A percentile compares a stretch with the other conserved stretches of the same genome.
Evolutionary conservation across 2,797 vertebrate species (phyloP).

Genomic region (Gallirallus australis): DNA sequence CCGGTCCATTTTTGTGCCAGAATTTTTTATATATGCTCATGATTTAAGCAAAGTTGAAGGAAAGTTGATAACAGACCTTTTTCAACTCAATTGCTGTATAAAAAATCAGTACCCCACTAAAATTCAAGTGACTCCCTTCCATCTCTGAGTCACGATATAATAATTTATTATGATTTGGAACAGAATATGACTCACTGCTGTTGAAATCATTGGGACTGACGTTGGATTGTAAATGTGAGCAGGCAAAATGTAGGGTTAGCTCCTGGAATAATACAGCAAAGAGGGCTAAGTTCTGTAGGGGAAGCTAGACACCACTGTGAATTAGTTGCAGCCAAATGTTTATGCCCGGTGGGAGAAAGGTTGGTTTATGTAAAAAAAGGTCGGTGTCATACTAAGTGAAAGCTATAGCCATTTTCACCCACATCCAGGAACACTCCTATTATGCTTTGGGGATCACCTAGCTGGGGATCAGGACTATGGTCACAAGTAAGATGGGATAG

Average conservation of each 20-base stretch:
- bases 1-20: background rate
- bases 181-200: constrained; percentile 47
- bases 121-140: constrained; percentile 14
- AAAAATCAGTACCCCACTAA: constrained; percentile 35
- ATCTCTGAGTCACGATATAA: constrained; percentile 51
- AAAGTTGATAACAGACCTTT: background rate
- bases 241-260: background rate
- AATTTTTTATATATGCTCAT: background rate
- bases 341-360: background rate
- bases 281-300: background rate
- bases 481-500: background rate
- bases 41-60: background rate
- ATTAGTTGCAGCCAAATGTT: background rate
- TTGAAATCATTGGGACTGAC: background rate
- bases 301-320: background rate
- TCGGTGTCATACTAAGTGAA: background rate
- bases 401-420: background rate
- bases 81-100: background rate
- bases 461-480: background rate
- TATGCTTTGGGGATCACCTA: background rate
- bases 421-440: background rate
- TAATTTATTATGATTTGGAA: constrained; percentile 18
- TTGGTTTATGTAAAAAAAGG: background rate
- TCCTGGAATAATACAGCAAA: background rate
- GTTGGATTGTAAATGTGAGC: background rate